Base-by-base conservation (phyloP, 2,888 invertebrate genomes). In the Drosophila stalkeri region DNA sequence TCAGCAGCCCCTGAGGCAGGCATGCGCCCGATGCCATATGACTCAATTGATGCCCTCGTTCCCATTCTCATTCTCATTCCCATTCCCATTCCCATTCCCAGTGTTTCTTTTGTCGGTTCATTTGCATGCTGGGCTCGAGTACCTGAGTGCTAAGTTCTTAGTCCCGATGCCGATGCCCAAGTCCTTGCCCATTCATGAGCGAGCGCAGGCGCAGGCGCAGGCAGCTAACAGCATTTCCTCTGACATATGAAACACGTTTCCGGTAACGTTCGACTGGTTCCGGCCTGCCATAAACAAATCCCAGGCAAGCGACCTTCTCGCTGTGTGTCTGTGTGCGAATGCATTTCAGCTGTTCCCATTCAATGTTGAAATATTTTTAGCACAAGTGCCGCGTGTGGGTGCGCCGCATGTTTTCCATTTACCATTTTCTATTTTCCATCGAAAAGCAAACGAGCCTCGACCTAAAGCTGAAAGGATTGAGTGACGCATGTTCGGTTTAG, bases 191-290 rank as follows among this genome's bases (percentile, higher is more conserved):
- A 76, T 71, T 61, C 56, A 70, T 33, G 20, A 56, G 41, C 31
- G 63, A 31, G 23, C 23, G 23, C 23, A 23, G 27, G 27, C 27
- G 27, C 27, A 27, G 27, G 8, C 52, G 16, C 52, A 63, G 64
- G 44, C 63, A 47, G 68, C 60, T 66, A 52, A 43, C 73, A 65
- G 69, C 56, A 71, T 71, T 73, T 73, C 68, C 69, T 69, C 57
- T n/a, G 82, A 59, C 80, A 76, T 70, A 64, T 71, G 82, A 82
- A 73, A 77, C 80, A 82, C 80, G 77, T 82, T 82, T 81, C 81
- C 80, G 80, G 81, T 62, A 73, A 70, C 63, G 63, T 51, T 56
- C 46, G 47, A 35, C 59, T 49, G 62, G 62, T 75, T 82, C 72
- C 80, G 80, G 65, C 52, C 65, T 43, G 63, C 63, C 72, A 74